Evolutionary conservation across 1,140 invertebrate genomes (phyloP), one percentile per base, ranked within the genome.

Genomic region (Tetragnatha versicolor): DNA sequence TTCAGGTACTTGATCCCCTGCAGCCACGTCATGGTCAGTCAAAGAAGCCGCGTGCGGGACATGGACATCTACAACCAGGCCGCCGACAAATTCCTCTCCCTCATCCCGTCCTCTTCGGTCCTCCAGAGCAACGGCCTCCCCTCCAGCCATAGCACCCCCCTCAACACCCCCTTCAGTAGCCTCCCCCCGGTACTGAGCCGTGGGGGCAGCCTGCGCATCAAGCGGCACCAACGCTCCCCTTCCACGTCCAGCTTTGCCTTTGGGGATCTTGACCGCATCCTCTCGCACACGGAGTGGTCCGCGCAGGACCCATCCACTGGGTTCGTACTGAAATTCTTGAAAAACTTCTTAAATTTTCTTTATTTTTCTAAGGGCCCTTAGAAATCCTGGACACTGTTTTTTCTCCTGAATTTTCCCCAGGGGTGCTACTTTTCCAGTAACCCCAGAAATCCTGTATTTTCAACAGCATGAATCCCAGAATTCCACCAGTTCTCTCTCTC

Each of bases 11-110:
- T 98, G 58, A 89, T 93, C 81, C 93, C 93, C 14, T 95, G 94
- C 83, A 91, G 92, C n/a, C 95, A 98, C 86, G 89, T 98, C 0
- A 94, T 96, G 90, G 88, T 94, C 9, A 93, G 93, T 25, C 88
- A 92, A 42, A 89, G 91, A 81, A 87, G 95, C 51, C 88, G 91
- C 35, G 91, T 95, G 77, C 89, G 93, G 17, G 93, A 96, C 85
- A 88, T 92, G 0, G 94, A 94, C 84, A 90, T 93, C 81, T 92
- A 92, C 70, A 91, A 91, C 80, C 85, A 86, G 81, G 84, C 87
- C 49, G 93, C 95, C 0, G 90, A 94, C 81, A 93, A 92, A 83
- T 93, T 98, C 84, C 86, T 98, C 6, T 90, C 90, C 0, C 87
- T 98, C 1, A 90, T 92, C 27, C 96, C 94, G 10, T 80, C 84